A percentile compares a stretch with the other conserved stretches of the same genome.
These are phyloP conservation scores for Corvus moneduloides DNA, from an alignment of 2,113 vertebrate genomes.

Conservation along the genomic window DNA sequence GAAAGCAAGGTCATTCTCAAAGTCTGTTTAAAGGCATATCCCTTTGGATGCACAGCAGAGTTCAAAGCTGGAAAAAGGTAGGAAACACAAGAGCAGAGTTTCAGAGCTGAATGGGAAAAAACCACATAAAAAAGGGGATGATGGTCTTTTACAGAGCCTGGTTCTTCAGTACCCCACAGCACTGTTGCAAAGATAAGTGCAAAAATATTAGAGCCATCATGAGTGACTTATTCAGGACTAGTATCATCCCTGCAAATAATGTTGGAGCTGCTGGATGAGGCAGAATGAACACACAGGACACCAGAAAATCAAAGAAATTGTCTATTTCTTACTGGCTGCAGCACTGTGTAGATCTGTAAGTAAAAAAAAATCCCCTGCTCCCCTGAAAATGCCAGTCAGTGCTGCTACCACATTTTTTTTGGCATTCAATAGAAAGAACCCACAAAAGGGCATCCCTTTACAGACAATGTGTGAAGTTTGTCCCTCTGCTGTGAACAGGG, in stretches of 20 bases:
- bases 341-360: not conserved
- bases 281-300: not conserved
- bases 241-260: not conserved
- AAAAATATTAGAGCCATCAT: not conserved
- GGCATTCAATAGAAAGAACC: not conserved
- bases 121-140: not conserved
- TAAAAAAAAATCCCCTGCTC: not conserved
- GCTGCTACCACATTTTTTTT: not conserved
- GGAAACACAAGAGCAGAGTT: not conserved
- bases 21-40: not conserved
- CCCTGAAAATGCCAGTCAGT: not conserved
- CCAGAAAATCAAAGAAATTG: not conserved
- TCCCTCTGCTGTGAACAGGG: not conserved
- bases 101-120: not conserved
- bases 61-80: not conserved
- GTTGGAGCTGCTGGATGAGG: not conserved
- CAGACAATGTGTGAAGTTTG: not conserved
- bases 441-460: not conserved
- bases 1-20: not conserved
- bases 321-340: not conserved
- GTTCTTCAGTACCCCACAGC: not conserved
- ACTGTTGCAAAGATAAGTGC: not conserved
- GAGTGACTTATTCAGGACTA: not conserved
- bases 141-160: not conserved
- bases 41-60: not conserved